Conservation (phyloP, 2,113 vertebrate genomes). For the Astur gentilis region DNA sequence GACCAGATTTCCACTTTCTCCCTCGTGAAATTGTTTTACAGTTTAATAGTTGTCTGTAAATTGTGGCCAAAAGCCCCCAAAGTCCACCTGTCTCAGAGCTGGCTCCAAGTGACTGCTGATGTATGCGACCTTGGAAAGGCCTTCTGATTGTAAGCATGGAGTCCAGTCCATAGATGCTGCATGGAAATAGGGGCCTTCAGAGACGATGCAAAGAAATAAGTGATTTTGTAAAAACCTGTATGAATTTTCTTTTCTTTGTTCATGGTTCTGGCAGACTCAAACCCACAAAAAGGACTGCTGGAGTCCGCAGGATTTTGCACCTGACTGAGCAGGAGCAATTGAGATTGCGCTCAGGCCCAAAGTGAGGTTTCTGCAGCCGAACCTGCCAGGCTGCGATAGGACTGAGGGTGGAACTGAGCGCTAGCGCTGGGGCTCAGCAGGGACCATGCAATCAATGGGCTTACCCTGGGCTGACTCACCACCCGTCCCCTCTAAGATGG, state of each 20-base stretch:
- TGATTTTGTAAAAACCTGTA: background rate
- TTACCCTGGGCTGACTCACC: background rate
- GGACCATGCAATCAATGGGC: background rate
- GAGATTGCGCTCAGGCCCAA: background rate
- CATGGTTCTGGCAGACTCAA: background rate
- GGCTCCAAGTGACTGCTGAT: background rate
- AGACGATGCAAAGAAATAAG: background rate
- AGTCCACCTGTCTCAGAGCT: background rate
- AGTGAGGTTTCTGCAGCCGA: background rate
- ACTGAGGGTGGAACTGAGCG: background rate
- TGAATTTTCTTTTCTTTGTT: background rate
- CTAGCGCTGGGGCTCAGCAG: fast-evolving
- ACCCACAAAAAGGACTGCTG: background rate
- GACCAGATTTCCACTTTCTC: background rate
- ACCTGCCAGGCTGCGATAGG: background rate
- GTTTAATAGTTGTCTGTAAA: background rate
- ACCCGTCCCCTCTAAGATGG: fast-evolving
- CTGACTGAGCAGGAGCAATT: background rate
- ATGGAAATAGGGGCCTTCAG: background rate
- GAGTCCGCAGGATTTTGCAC: background rate
- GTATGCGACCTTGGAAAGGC: background rate
- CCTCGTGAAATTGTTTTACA: background rate
- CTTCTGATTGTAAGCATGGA: background rate
- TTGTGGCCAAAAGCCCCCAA: background rate
- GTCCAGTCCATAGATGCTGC: background rate